Conservation (phyloP, 1,140 invertebrate species). For the Spodoptera litura region DNA sequence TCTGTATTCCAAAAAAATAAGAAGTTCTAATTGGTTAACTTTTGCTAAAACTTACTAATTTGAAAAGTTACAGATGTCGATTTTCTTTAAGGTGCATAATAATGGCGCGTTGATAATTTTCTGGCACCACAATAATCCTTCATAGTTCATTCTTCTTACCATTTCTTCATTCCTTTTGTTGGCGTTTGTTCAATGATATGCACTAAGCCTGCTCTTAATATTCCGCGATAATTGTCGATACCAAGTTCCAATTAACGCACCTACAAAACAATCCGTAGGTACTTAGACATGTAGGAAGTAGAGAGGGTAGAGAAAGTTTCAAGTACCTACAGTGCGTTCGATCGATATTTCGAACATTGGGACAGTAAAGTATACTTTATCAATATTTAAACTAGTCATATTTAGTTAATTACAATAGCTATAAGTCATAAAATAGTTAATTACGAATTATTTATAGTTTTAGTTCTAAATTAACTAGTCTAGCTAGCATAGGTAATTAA, state of each 20-base stretch:
- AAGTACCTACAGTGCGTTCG: neutral
- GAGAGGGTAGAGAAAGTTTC: constrained; percentile 10
- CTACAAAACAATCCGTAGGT: neutral
- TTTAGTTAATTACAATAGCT: constrained; percentile 36
- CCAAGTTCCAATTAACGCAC: neutral
- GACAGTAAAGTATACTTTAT: constrained; percentile 3
- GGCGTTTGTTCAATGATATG: constrained; percentile 1
- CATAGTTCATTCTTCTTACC: constrained; percentile 5
- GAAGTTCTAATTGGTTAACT: constrained; percentile 2
- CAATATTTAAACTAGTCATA: constrained; percentile 7
- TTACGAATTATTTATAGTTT: constrained; percentile 12
- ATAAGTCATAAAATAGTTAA: constrained; percentile 26
- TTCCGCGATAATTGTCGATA: neutral
- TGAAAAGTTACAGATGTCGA: constrained; percentile 9
- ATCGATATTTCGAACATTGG: no score
- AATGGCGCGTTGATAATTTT: constrained; percentile 16
- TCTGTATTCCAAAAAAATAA: neutral
- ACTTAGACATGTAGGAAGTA: neutral
- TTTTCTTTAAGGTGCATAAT: constrained; percentile 31
- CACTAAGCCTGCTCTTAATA: constrained; percentile 26
- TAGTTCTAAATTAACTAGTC: constrained; percentile 39
- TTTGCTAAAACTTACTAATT: neutral
- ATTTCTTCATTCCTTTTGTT: constrained; percentile 26
- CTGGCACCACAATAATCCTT: constrained; percentile 11
- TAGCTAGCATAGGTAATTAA: constrained; percentile 29